These are phyloP conservation scores for Caenorhabditis zanzibari DNA, from an alignment of 2,888 invertebrate genomes.

Conservation along the genomic window DNA sequence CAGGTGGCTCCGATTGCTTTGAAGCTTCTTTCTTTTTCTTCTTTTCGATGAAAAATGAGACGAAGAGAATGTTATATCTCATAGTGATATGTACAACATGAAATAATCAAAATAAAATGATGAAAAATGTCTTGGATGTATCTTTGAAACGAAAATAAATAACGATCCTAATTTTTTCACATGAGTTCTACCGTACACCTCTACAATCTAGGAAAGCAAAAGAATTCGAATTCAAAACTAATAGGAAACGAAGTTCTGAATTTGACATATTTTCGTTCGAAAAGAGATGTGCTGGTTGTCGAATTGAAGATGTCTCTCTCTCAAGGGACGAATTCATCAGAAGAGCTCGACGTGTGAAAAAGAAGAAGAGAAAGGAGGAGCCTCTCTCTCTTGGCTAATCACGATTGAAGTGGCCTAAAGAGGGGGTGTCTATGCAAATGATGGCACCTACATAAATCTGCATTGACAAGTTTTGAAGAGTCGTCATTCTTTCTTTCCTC, in stretches of 20 bases:
- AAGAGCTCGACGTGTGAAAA: conserved; percentile 49
- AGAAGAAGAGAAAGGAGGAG: conserved; percentile 24
- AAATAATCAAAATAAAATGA: not conserved
- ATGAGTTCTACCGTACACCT: not conserved
- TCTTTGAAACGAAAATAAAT: not conserved
- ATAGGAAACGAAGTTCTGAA: conserved; percentile 12
- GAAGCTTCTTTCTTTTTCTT: conserved; percentile 19
- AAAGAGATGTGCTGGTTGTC: conserved; percentile 3
- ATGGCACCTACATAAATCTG: conserved; percentile 63
- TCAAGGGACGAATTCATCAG: conserved; percentile 55
- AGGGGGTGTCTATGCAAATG: conserved; percentile 51
- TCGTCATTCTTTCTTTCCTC: not conserved
- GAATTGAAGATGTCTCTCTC: conserved; percentile 44
- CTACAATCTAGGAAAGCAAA: not conserved
- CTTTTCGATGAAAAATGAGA: conserved; percentile 9
- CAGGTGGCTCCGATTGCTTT: conserved; percentile 47
- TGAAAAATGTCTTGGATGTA: not conserved
- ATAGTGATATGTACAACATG: conserved; percentile 18
- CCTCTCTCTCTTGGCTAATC: conserved; percentile 46
- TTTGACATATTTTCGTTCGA: conserved; percentile 50
- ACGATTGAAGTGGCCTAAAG: conserved; percentile 43
- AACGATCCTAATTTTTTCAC: not conserved
- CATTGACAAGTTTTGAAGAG: conserved; percentile 58
- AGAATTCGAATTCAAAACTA: not conserved
- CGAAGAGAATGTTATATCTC: conserved; percentile 18